Conservation (phyloP, 1,140 invertebrate species). For the Wiebesia pumilae region DNA sequence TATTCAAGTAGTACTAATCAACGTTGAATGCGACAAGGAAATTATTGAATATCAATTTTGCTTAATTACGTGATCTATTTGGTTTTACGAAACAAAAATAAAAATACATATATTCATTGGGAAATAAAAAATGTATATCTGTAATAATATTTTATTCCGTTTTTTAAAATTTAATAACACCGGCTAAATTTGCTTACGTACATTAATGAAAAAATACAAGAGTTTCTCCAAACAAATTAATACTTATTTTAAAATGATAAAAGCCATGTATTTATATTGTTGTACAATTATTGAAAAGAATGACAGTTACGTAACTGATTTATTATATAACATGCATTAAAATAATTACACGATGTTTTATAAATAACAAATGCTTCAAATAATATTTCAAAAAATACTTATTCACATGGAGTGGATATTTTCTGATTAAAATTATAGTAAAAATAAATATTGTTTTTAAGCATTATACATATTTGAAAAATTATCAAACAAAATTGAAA, state of each 20-base stretch:
- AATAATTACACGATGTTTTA: background rate
- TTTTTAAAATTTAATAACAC: background rate
- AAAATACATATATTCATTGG: background rate
- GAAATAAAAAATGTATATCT: background rate
- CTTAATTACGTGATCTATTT: background rate
- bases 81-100: background rate
- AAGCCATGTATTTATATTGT: background rate
- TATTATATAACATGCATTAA: background rate
- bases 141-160: background rate
- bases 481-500: too few species aligned
- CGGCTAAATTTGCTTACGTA: background rate
- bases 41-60: background rate
- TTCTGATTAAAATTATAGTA: too few species aligned
- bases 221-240: background rate
- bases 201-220: background rate
- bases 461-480: too few species aligned
- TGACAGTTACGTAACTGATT: background rate
- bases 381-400: background rate
- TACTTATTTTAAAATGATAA: background rate
- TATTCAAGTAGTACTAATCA: conserved; percentile 25
- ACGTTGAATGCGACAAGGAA: background rate
- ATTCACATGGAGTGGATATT: too few species aligned
- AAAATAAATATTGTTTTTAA: too few species aligned
- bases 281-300: background rate
- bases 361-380: background rate